phyloP scores from a whole-genome alignment of 2,888 invertebrate genomes.

The Netelia fuscicornis region DNA sequence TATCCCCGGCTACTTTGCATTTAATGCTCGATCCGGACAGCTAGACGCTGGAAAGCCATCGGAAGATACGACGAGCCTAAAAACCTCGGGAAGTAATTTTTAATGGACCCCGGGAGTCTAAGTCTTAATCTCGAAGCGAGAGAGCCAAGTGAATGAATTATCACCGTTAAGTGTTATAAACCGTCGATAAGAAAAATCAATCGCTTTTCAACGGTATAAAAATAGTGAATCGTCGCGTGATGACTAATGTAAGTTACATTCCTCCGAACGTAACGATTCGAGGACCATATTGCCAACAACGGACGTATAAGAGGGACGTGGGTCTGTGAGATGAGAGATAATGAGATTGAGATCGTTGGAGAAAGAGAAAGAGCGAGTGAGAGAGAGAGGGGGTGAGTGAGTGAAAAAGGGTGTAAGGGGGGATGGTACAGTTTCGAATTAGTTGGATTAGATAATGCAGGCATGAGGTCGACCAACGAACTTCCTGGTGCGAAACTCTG shows the following conservation, averaged over 20 bases:
- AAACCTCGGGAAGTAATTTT: no score
- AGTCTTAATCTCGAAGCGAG: no score
- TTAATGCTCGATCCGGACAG: neutral
- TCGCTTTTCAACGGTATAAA: no score
- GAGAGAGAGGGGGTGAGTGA: constrained; percentile 13
- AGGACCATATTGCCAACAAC: constrained; percentile 18
- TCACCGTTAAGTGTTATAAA: no score
- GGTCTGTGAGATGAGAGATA: constrained; percentile 32
- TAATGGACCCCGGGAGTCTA: no score
- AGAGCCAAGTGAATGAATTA: no score
- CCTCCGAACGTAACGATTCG: neutral
- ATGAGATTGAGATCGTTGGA: neutral
- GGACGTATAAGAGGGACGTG: neutral
- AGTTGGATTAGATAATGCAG: constrained; percentile 79
- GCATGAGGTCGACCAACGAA: constrained; percentile 71
- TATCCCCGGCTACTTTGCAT: neutral
- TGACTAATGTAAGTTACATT: neutral
- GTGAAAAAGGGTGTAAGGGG: constrained; percentile 27
- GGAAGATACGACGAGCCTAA: no score
- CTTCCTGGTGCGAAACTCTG: constrained; percentile 70
- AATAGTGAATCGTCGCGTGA: neutral
- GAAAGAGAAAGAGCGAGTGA: constrained; percentile 29
- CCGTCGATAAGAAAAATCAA: no score
- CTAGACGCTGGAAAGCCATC: neutral
- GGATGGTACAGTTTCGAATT: constrained; percentile 60